Percentiles rank a stretch among this genome's conserved stretches.
These are phyloP conservation scores for Bucco capensis DNA, from an alignment of 2,113 vertebrate genomes.

Conservation along the genomic window DNA sequence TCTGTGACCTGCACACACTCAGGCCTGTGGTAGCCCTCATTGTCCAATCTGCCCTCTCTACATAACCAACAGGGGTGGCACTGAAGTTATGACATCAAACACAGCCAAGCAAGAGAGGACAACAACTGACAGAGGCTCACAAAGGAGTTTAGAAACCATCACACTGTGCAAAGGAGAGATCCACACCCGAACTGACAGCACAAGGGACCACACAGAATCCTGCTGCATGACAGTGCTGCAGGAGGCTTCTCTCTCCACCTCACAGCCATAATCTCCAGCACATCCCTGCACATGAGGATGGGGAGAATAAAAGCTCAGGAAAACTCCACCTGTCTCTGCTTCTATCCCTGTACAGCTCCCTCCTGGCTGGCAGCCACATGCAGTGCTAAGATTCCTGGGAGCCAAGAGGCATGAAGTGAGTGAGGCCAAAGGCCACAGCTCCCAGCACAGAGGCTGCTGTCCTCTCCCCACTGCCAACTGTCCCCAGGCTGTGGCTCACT, in stretches of 20 bases:
- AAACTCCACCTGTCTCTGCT: background rate
- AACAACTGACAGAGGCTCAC: background rate
- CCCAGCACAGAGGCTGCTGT: background rate
- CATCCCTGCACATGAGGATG: background rate
- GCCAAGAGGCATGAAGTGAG: background rate
- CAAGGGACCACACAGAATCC: background rate
- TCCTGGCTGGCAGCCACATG: rapidly evolving
- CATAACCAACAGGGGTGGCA: rapidly evolving
- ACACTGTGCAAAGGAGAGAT: background rate
- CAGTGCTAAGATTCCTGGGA: background rate
- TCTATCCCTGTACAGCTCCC: rapidly evolving
- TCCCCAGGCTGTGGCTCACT: background rate
- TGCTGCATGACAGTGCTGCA: background rate
- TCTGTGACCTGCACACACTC: background rate
- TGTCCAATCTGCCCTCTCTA: background rate
- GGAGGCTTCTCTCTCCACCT: background rate
- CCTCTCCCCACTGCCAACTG: background rate
- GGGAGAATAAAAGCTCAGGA: background rate
- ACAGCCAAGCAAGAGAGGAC: background rate
- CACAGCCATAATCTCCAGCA: background rate
- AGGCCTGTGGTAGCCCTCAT: background rate
- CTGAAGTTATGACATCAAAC: background rate
- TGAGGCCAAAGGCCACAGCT: background rate
- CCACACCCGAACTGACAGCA: background rate
- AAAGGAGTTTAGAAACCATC: background rate